Evolutionary conservation across 2,888 invertebrate species (phyloP), one percentile per base, ranked within the genome.

Genomic region (Volucella inflata): DNA sequence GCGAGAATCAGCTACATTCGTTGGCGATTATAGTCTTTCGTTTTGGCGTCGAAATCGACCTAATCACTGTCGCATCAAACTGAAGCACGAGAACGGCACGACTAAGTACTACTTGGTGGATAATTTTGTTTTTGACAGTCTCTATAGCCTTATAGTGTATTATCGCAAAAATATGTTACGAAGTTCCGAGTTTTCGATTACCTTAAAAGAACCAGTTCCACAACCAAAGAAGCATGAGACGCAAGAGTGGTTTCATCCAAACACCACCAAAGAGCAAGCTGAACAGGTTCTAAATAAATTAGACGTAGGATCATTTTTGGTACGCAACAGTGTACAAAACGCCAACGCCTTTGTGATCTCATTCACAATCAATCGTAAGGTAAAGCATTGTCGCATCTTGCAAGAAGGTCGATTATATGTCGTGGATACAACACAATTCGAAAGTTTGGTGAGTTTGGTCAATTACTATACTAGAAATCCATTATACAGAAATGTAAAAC

Each of bases 331-430:
- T 90, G 97, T 97, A 89, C 96, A 96, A 88, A 98, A 98, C 87
- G 93, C 93, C 0, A 95, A 95, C 88, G 96, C 96, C 1, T 98
- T 96, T 91, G 98, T 98, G 12, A 97, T 99, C 88, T 98, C 98
- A 80, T 99, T 99, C 92, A 95, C 98, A 95, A 91, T 91, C 2
- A 98, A 98, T 89, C 96, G 96, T 68, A 97, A 98, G 92, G 98
- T 99, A 87, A 99, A 99, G 92, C 99, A 99, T 91, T 99, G 99
- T 91, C 95, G 98, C 64, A 97, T 99, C 84, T 97, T 97, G 92
- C 94, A 97, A 64, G 98, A 99, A 90, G 98, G 98, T 0, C 94
- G 98, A 0, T 92, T 98, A 12, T 99, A 97, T 92, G 96, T 96
- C 0, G 97, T 98, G 85, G 98, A 99, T 42, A 96, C 96, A 0